A percentile compares a stretch with the other conserved stretches of the same genome.
Conservation (phyloP, 2,888 invertebrate genomes). For the Octodonta nipae region DNA sequence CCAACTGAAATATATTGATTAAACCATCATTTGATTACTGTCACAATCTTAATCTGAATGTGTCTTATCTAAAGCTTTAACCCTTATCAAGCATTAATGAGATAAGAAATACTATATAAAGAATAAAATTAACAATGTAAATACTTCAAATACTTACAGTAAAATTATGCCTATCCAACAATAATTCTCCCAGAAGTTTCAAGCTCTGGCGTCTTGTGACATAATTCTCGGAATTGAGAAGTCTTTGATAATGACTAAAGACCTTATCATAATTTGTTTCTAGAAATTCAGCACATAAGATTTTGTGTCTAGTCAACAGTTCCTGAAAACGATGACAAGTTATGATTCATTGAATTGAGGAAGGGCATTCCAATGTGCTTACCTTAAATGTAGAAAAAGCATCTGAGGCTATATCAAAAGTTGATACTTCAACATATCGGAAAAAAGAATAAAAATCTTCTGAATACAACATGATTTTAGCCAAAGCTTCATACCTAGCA, state of each 20-base stretch:
- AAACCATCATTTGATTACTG: too few relatives aligned
- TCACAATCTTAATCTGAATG: too few relatives aligned
- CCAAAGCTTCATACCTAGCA: slow-evolving; percentile 93
- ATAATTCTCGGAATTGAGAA: slow-evolving; percentile 98
- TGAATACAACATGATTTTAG: slow-evolving; percentile 94
- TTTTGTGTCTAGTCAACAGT: slow-evolving; percentile 85
- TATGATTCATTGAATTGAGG: too few relatives aligned
- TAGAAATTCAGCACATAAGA: slow-evolving; percentile 94
- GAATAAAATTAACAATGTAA: too few relatives aligned
- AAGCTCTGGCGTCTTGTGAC: slow-evolving; percentile 97
- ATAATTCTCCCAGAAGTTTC: slow-evolving; percentile 90
- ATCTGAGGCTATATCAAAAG: slow-evolving; percentile 99
- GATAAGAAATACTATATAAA: too few relatives aligned
- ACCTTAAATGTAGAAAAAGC: slow-evolving; percentile 99
- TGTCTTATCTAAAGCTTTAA: too few relatives aligned
- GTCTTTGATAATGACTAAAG: slow-evolving; percentile 90
- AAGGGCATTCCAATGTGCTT: slow-evolving; percentile 13
- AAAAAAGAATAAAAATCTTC: slow-evolving; percentile 99
- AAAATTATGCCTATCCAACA: slow-evolving; percentile 98
- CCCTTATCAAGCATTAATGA: too few relatives aligned
- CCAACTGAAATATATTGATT: too few relatives aligned
- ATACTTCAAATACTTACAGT: slow-evolving; percentile 59
- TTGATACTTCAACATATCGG: slow-evolving; percentile 97
- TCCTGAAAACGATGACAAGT: slow-evolving; percentile 47
- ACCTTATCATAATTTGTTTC: slow-evolving; percentile 98